Conservation (phyloP, 2,888 invertebrate genomes). For the Leistus spinibarbis region DNA sequence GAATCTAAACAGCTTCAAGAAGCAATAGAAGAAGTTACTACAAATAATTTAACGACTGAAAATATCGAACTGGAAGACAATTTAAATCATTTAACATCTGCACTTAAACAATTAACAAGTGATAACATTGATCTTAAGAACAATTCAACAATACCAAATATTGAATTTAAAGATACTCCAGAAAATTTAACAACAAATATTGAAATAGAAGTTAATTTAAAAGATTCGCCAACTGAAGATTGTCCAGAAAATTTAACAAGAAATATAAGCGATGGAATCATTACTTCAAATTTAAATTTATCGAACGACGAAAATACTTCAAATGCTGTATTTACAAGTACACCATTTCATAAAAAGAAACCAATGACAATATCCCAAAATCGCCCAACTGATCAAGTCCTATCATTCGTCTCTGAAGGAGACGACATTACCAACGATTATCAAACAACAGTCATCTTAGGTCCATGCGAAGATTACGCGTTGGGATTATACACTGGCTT, state of each 20-base stretch:
- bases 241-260: not conserved
- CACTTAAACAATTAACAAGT: not conserved
- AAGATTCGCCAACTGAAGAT: not conserved
- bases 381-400: not conserved
- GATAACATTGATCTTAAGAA: too few relatives aligned
- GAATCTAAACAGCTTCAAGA: too few relatives aligned
- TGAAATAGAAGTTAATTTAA: conserved; percentile 6
- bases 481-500: conserved; percentile 61
- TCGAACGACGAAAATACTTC: not conserved
- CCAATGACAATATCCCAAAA: not conserved
- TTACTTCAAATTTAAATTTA: not conserved
- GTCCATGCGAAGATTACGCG: conserved; percentile 64
- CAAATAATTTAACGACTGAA: not conserved
- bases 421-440: conserved; percentile 20
- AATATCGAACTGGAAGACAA: not conserved
- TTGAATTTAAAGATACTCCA: not conserved
- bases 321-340: not conserved
- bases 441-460: conserved; percentile 63
- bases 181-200: not conserved
- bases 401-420: conserved; percentile 32
- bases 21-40: not conserved
- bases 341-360: not conserved
- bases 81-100: not conserved
- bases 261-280: not conserved
- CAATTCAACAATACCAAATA: not conserved